These are phyloP conservation scores for Steinernema scapterisci DNA, from an alignment of 2,888 invertebrate species.

Conservation along the genomic window DNA sequence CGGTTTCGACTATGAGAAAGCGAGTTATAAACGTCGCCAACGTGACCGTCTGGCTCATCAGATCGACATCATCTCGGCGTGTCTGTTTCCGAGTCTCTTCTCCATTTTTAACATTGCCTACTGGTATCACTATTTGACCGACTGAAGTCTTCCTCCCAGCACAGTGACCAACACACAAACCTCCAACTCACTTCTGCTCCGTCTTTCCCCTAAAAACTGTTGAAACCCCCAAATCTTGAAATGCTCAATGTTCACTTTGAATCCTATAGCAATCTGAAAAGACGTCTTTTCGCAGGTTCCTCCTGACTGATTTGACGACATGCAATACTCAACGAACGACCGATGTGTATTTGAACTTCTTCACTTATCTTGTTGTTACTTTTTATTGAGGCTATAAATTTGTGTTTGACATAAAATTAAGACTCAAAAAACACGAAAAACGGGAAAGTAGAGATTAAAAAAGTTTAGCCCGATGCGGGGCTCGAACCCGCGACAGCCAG, in stretches of 20 bases:
- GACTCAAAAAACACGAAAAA: too few species aligned
- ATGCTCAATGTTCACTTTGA: not conserved
- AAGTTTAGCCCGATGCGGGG: conserved; percentile 61
- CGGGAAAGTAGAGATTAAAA: too few species aligned
- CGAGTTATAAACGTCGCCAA: not conserved
- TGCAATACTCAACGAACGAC: not conserved
- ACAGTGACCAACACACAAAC: not conserved
- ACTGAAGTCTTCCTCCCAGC: not conserved
- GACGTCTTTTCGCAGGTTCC: not conserved
- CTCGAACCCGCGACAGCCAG: conserved; percentile 66
- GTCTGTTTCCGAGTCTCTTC: conserved; percentile 64
- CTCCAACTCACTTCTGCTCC: conserved; percentile 16
- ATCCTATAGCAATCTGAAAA: not conserved
- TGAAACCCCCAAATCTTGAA: not conserved
- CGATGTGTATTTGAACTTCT: not conserved
- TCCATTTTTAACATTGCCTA: conserved; percentile 70
- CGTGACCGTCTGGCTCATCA: conserved; percentile 57
- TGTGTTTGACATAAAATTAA: too few species aligned
- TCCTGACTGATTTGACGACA: not conserved
- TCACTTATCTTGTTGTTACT: not conserved
- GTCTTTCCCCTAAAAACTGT: not conserved
- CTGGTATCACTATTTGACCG: conserved; percentile 67
- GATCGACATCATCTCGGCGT: conserved; percentile 62
- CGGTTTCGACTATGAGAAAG: conserved; percentile 23
- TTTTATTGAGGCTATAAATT: too few species aligned